Base-by-base conservation (phyloP, 2,888 invertebrate species). In the Caenorhabditis becei region DNA sequence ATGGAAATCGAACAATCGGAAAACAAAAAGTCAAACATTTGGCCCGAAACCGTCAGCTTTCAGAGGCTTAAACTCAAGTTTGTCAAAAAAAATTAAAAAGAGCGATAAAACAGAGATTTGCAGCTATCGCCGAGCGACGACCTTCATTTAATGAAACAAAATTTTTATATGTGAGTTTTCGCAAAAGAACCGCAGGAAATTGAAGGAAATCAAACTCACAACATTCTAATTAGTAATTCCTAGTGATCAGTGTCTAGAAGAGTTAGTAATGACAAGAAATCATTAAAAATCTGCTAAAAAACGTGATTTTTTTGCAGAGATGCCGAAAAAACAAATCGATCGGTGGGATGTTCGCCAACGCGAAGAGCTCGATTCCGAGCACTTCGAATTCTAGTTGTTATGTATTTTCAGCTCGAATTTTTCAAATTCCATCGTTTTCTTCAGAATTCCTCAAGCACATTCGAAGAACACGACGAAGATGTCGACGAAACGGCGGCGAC, bases 321-420 rank as follows among this genome's bases (percentile, higher is more conserved):
- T 51, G 53, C 24, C 58, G 49, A 1, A 75, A 58, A 47, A 47
- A n/a, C 2, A 20, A 44, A 23, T 35, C 47, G 7, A n/a, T 44
- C 20, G 71, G 44, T 41, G 78, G 78, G 41, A 66, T 78, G 61
- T 78, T 78, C 10, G 71, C 71, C 4, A 51, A 61, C n/a, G 66
- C 78, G 0, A 78, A 63, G 23, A 69, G 69, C 24, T 77, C 77
- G 3, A 4, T 59, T n/a, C 41, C 49, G 20, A n/a, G 8, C 24
- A 8, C 18, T 5, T 59, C 16, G 8, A 35, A 11, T 11, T 16
- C 3, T 0, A 41, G 24, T 41, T 41, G 18, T 32, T 28, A 24
- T 1, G 16, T 54, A 10, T 14, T 14, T 53, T 11, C 11, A 24
- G 4, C 24, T 4, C 2, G 26, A 53, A 24, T 24, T 41, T 24